phyloP scores from a whole-genome alignment of 2,797 vertebrate species.

The Denticeps clupeoides region DNA sequence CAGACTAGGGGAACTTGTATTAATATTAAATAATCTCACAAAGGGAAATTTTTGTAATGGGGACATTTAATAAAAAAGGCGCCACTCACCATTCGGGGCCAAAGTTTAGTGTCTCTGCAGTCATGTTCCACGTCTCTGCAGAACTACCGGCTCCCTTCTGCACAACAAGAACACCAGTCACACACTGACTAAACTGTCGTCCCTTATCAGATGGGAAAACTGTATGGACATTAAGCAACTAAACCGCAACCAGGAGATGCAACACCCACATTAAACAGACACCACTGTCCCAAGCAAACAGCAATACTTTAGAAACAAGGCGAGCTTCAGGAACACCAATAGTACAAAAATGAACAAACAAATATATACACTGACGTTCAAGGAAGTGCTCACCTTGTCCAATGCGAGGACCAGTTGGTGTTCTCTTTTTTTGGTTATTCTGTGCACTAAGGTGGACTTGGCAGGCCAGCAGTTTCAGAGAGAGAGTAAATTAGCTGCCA shows the following conservation, averaged over 20 bases:
- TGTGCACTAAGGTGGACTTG: conserved; percentile 35
- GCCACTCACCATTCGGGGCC: conserved; percentile 80
- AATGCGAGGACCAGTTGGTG: conserved; percentile 49
- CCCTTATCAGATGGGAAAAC: neutral
- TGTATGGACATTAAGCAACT: no score
- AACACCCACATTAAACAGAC: no score
- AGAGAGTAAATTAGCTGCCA: conserved; percentile 63
- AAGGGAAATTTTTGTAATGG: no score
- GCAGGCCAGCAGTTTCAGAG: conserved; percentile 43
- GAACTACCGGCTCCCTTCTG: conserved; percentile 55
- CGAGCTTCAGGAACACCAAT: neutral
- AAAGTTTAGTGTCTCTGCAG: conserved; percentile 91
- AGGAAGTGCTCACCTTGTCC: conserved; percentile 57
- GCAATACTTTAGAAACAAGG: no score
- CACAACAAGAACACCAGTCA: neutral
- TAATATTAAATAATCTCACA: no score
- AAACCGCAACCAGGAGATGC: no score
- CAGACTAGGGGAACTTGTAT: no score
- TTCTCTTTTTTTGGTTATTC: conserved; percentile 44
- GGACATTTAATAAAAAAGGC: neutral
- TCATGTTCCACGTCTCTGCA: conserved; percentile 72
- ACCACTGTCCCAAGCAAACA: no score
- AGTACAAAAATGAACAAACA: neutral
- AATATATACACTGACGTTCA: neutral
- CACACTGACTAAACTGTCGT: neutral